Evolutionary conservation across 2,888 invertebrate species (phyloP).

Genomic region (Apoderus coryli): DNA sequence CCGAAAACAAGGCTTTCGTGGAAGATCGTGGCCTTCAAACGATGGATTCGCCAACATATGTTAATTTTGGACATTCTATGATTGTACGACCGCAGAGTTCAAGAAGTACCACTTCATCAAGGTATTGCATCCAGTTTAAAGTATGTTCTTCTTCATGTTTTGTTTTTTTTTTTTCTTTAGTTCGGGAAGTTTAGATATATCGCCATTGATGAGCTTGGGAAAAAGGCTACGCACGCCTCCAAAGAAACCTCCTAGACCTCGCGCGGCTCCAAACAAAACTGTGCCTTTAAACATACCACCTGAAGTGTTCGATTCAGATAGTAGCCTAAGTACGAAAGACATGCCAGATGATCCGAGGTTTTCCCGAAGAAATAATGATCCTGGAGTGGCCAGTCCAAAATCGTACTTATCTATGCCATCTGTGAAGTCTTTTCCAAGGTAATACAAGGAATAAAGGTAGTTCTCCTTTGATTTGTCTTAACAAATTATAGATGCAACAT

Average conservation of each 20-base stretch:
- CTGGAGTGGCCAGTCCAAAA: conserved; percentile 40
- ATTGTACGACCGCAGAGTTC: conserved; percentile 25
- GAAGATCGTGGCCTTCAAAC: conserved; percentile 33
- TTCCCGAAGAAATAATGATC: conserved; percentile 21
- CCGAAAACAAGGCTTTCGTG: conserved; percentile 28
- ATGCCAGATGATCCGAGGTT: conserved; percentile 23
- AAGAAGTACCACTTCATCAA: conserved; percentile 21
- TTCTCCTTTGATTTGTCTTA: conserved; percentile 1
- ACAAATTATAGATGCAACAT: conserved; percentile 42
- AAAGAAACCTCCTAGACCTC: conserved; percentile 24
- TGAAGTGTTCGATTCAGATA: conserved; percentile 27
- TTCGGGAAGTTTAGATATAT: conserved; percentile 29
- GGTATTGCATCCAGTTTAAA: too few relatives aligned
- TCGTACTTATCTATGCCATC: conserved; percentile 80
- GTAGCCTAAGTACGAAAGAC: conserved; percentile 23
- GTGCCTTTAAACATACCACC: conserved; percentile 24
- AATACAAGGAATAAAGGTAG: conserved; percentile 9
- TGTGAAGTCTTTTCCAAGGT: conserved; percentile 70
- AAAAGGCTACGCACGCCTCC: conserved; percentile 25
- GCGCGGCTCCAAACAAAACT: conserved; percentile 29
- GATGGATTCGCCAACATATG: conserved; percentile 30
- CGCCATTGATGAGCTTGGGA: conserved; percentile 27
- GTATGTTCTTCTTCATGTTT: too few relatives aligned
- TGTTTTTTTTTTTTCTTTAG: conserved; percentile 17
- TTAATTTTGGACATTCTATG: conserved; percentile 25